These are phyloP conservation scores for Napeogenes sylphis DNA, from an alignment of 2,888 invertebrate genomes.

Conservation along the genomic window DNA sequence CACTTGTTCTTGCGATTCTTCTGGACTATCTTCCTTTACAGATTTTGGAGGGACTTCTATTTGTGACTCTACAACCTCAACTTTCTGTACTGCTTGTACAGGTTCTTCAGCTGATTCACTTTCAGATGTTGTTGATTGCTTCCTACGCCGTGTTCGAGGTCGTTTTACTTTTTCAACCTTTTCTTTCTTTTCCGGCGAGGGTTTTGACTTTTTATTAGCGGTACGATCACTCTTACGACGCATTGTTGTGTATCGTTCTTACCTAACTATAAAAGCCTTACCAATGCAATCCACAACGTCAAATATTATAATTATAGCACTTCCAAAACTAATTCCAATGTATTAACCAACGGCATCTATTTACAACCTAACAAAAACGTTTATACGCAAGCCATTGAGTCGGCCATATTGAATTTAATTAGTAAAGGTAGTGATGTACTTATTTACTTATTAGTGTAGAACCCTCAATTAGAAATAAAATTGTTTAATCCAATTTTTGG, in stretches of 20 bases:
- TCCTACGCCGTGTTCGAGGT: slow-evolving; percentile 75
- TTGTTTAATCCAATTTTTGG: too few species aligned
- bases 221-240: slow-evolving; percentile 87
- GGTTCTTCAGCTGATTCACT: slow-evolving; percentile 68
- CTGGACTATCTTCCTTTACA: slow-evolving; percentile 55
- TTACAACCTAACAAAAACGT: slow-evolving; percentile 4
- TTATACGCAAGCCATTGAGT: neutral
- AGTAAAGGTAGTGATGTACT: neutral
- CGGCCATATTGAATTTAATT: slow-evolving; percentile 6
- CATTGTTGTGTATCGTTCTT: slow-evolving; percentile 66
- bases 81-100: slow-evolving; percentile 43
- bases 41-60: slow-evolving; percentile 48
- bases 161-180: slow-evolving; percentile 75
- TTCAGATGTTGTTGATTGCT: slow-evolving; percentile 76
- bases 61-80: slow-evolving; percentile 45
- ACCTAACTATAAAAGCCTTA: neutral
- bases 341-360: neutral
- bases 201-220: slow-evolving; percentile 79
- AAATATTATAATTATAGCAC: neutral
- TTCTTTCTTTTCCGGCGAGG: slow-evolving; percentile 81
- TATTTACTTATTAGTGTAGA: neutral
- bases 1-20: slow-evolving; percentile 65
- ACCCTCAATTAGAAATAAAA: too few species aligned
- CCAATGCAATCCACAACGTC: neutral
- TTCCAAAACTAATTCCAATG: neutral